Percentiles rank a stretch among this genome's conserved stretches.
These are phyloP conservation scores for Tetrao urogallus DNA, from an alignment of 2,113 vertebrate genomes.

Conservation along the genomic window DNA sequence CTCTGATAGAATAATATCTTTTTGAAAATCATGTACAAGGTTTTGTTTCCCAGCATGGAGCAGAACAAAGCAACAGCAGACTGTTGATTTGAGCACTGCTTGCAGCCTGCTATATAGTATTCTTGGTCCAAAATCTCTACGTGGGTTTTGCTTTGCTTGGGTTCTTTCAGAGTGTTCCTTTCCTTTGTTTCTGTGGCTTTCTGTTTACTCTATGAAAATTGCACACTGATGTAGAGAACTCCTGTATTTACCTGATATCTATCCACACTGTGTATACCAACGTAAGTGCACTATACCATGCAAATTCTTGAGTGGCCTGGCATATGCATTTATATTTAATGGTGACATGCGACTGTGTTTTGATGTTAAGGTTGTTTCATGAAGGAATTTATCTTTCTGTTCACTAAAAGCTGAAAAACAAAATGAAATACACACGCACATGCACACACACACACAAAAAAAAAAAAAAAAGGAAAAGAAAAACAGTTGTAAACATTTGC, in stretches of 20 bases:
- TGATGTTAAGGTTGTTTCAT: not conserved
- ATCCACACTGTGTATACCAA: not conserved
- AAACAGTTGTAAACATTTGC: not conserved
- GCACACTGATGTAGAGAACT: not conserved
- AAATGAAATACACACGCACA: not conserved
- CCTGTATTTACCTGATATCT: not conserved
- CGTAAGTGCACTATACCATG: not conserved
- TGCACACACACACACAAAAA: too few species aligned
- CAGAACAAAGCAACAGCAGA: not conserved
- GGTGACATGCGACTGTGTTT: not conserved
- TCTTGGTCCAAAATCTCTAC: not conserved
- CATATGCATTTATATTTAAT: not conserved
- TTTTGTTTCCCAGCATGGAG: not conserved
- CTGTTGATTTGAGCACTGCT: not conserved
- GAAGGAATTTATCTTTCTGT: not conserved
- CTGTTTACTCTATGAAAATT: not conserved
- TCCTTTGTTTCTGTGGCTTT: not conserved
- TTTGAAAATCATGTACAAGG: not conserved
- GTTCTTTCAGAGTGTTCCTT: not conserved
- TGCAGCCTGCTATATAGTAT: not conserved
- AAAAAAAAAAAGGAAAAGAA: not conserved
- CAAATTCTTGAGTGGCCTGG: not conserved
- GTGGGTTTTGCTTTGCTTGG: not conserved
- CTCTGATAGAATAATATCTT: not conserved
- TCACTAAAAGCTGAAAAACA: not conserved